These are phyloP conservation scores for Yponomeuta cagnagella DNA, from an alignment of 2,888 invertebrate species.

Conservation along the genomic window DNA sequence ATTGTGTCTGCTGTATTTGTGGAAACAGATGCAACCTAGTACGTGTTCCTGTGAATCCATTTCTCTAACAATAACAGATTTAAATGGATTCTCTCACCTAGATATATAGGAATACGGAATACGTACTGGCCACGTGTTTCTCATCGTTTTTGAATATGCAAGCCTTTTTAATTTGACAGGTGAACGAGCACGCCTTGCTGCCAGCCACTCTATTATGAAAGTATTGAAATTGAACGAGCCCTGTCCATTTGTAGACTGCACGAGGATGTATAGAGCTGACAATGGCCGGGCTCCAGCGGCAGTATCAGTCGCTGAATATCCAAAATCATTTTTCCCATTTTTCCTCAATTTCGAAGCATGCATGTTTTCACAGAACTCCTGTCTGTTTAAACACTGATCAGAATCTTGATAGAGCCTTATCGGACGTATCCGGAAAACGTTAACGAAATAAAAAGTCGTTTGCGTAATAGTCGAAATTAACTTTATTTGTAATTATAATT, in stretches of 20 bases:
- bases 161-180: conserved; percentile 73
- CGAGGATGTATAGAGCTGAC: conserved; percentile 40
- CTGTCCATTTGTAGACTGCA: conserved; percentile 64
- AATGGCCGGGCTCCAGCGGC: conserved; percentile 53
- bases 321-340: conserved; percentile 44
- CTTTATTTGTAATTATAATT: background rate
- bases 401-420: conserved; percentile 24
- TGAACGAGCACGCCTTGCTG: conserved; percentile 70
- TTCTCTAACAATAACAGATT: conserved; percentile 16
- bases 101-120: background rate
- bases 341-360: conserved; percentile 56
- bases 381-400: background rate
- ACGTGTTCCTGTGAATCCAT: conserved; percentile 16
- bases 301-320: conserved; percentile 56
- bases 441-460: conserved; percentile 17
- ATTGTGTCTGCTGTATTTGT: background rate
- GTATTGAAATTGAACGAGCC: conserved; percentile 71
- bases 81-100: conserved; percentile 12
- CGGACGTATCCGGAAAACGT: conserved; percentile 26
- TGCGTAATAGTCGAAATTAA: background rate
- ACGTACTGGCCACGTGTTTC: conserved; percentile 17
- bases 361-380: conserved; percentile 18
- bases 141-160: conserved; percentile 61
- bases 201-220: conserved; percentile 68
- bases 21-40: background rate